Evolutionary conservation across 1,140 invertebrate species (phyloP).

Genomic region (Octopus bimaculoides): DNA sequence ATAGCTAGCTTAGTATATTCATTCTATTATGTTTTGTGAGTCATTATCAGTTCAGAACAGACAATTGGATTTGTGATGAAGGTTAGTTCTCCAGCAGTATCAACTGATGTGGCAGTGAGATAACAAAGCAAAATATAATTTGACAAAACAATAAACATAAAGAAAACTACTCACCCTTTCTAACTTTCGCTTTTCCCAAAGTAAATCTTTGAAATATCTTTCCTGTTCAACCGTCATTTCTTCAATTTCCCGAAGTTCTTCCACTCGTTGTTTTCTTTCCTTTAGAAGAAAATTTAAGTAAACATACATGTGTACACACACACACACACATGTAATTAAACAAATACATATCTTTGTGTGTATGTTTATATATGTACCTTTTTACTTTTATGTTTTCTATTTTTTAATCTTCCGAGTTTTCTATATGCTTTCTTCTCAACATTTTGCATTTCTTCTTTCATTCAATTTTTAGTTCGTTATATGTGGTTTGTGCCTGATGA

Average conservation of each 20-base stretch:
- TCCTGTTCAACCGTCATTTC: constrained; percentile 33
- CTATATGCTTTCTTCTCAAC: too few species aligned
- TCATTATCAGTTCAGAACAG: not conserved
- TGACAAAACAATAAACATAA: not conserved
- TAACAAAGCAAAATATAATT: not conserved
- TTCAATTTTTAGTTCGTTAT: too few species aligned
- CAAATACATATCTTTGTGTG: not conserved
- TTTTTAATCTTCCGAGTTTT: too few species aligned
- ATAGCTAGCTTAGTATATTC: not conserved
- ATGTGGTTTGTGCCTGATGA: too few species aligned
- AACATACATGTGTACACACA: not conserved
- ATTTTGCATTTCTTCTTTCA: too few species aligned
- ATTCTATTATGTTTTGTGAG: not conserved
- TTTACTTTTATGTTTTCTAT: too few species aligned
- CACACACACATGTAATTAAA: not conserved
- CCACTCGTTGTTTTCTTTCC: constrained; percentile 44
- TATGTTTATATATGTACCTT: not conserved
- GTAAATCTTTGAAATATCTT: constrained; percentile 27
- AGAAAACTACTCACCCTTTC: constrained; percentile 36
- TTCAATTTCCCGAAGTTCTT: constrained; percentile 43
- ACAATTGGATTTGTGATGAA: not conserved
- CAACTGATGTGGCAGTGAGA: not conserved
- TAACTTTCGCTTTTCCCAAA: constrained; percentile 37
- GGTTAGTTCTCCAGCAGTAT: not conserved
- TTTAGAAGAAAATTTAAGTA: constrained; percentile 19